Base-by-base conservation (phyloP, 2,888 invertebrate species). In the Tachystola acroxantha region DNA sequence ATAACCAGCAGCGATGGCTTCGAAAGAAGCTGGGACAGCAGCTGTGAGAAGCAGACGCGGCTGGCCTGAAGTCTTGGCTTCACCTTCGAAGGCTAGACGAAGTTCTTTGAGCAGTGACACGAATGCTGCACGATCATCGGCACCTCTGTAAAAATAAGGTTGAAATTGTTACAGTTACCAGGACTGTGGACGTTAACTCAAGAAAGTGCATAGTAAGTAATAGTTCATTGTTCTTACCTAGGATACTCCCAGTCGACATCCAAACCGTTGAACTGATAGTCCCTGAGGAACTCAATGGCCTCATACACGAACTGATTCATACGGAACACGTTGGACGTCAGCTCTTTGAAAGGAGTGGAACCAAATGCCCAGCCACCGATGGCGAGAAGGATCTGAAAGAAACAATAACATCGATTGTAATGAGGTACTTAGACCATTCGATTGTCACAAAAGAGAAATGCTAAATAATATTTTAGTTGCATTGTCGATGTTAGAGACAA, bases 321-420 rank as follows among this genome's bases (percentile, higher is more conserved):
- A 30, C 96, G 90, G 90, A 94, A 96, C 3, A 94, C 93, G 67
- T 96, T 97, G 40, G 94, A 93, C 0, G 96, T 96, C 27, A 97
- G 88, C 68, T 96, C 96, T 84, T 96, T 96, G 89, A 96, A 96
- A 2, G 96, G 96, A 0, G 96, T 96, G 1, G 97, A 97, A 7
- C 97, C 97, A 62, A 97, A 97, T 1, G 96, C 96, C 97, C 97
- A 98, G 11, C 98, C 98, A 39, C 98, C 98, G 52, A 98, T 95
- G 1, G 96, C 96, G 10, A 96, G 78, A 0, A 96, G 81, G 42
- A 96, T 89, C 92, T 95, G 58, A 5, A 64, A 59, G 39, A 12
- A 46, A 39, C 4, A 25, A 25, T 10, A 10, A 10, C n/a, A n/a
- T n/a, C n/a, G n/a, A n/a, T n/a, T n/a, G n/a, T n/a, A n/a, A n/a